Evolutionary conservation across 2,113 vertebrate genomes (phyloP).

Genomic region (Isichthys henryi): DNA sequence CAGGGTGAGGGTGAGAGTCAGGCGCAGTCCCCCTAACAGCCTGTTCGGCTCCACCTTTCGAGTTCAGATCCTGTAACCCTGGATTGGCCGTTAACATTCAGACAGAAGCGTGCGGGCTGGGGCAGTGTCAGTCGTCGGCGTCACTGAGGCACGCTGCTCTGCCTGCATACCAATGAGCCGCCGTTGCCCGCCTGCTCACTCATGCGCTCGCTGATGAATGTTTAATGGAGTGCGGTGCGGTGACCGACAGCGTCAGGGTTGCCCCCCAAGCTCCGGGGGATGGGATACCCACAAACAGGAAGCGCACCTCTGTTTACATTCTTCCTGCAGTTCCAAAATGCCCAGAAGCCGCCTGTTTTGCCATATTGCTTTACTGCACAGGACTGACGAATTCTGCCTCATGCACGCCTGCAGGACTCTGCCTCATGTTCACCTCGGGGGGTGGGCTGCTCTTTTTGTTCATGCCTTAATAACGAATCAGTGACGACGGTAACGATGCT

Average conservation of each 20-base stretch:
- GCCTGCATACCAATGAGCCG: background rate
- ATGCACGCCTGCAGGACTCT: background rate
- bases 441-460: background rate
- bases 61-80: background rate
- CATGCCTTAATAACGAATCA: background rate
- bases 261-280: background rate
- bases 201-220: background rate
- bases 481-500: background rate
- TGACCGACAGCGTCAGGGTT: background rate
- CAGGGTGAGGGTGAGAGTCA: background rate
- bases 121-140: background rate
- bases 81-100: background rate
- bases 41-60: background rate
- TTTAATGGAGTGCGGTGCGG: background rate
- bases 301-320: background rate
- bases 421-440: background rate
- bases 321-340: background rate
- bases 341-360: background rate
- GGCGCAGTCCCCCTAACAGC: background rate
- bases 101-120: background rate
- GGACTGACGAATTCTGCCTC: background rate
- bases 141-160: background rate
- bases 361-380: background rate
- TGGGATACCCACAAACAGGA: background rate
- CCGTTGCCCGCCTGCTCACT: background rate